Conservation (phyloP, 2,113 vertebrate genomes). For the Cyphotilapia sp. region DNA sequence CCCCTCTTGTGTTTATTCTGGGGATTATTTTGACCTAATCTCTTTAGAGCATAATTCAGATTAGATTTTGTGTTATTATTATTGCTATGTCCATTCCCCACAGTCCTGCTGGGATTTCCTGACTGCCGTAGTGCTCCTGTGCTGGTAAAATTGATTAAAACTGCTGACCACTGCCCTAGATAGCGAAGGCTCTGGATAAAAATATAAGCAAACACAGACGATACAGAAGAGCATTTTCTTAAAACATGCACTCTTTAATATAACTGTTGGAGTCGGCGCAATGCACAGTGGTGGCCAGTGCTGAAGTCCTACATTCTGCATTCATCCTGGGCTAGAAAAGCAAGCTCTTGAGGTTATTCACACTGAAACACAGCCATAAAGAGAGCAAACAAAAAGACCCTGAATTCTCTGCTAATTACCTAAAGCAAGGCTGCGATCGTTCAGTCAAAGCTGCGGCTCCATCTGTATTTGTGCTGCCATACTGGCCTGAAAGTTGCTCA, state of each 20-base stretch:
- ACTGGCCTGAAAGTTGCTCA: constrained; percentile 4
- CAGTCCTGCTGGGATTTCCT: constrained; percentile 56
- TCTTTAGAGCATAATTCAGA: constrained; percentile 76
- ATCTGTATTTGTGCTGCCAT: constrained; percentile 30
- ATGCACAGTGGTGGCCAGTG: neutral
- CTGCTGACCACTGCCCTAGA: constrained; percentile 69
- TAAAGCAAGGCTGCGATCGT: neutral
- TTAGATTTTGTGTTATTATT: constrained; percentile 76
- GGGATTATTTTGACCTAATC: constrained; percentile 75
- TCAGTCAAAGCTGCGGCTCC: neutral
- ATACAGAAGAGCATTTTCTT: constrained; percentile 15
- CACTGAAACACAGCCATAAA: neutral
- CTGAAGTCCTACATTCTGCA: neutral
- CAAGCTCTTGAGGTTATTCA: neutral
- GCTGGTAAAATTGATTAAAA: constrained; percentile 76
- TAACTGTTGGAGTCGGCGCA: neutral
- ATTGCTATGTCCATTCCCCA: constrained; percentile 65
- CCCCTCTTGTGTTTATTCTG: constrained; percentile 66
- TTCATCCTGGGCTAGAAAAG: neutral
- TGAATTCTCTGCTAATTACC: neutral
- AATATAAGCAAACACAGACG: constrained; percentile 11
- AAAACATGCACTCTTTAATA: constrained; percentile 19
- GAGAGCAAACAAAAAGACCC: neutral
- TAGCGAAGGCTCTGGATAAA: constrained; percentile 37
- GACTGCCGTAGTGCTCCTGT: constrained; percentile 35